These are phyloP conservation scores for Lutra lutra DNA, from an alignment of 2,797 vertebrate genomes.

Conservation along the genomic window DNA sequence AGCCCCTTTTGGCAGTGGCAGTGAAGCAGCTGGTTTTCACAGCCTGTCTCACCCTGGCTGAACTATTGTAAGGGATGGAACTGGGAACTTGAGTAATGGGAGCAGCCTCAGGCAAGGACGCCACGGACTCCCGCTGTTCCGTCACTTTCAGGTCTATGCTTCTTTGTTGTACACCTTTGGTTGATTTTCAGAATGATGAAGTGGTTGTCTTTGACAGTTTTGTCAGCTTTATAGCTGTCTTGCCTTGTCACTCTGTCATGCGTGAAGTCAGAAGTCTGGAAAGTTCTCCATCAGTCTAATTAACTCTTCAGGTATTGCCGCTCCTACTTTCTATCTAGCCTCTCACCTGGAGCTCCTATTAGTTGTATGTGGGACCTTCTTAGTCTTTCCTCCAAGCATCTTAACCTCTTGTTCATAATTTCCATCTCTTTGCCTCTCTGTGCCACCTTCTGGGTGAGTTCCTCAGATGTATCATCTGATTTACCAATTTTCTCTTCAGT, in stretches of 20 bases:
- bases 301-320: background rate
- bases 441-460: background rate
- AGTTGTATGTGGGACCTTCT: background rate
- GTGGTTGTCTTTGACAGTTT: slow-evolving; percentile 21
- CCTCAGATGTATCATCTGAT: background rate
- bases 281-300: background rate
- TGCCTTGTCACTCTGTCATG: background rate
- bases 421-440: background rate
- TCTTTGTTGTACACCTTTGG: slow-evolving; percentile 26
- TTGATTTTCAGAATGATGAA: slow-evolving; percentile 43
- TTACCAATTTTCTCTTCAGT: slow-evolving; percentile 8
- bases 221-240: slow-evolving; percentile 34
- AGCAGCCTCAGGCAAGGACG: background rate
- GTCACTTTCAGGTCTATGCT: background rate
- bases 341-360: background rate
- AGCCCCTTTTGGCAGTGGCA: background rate
- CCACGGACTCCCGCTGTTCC: background rate
- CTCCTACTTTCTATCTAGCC: background rate
- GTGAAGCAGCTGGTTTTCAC: background rate
- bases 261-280: slow-evolving; percentile 24
- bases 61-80: background rate
- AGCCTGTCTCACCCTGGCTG: background rate
- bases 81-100: background rate
- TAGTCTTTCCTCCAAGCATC: background rate
- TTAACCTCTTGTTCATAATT: background rate